phyloP scores from a whole-genome alignment of 2,113 vertebrate species.

The Zeus faber region DNA sequence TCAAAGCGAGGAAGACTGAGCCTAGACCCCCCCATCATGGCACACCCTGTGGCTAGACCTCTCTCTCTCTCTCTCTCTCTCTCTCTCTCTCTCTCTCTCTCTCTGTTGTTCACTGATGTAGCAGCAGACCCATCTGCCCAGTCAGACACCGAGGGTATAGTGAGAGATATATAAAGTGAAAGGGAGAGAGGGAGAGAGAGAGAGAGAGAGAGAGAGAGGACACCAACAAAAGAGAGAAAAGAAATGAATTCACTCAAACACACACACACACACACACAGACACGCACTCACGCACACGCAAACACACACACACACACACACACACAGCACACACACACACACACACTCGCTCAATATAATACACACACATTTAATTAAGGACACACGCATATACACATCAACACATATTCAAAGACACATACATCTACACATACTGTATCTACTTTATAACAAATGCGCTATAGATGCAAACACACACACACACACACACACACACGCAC shows the following conservation, averaged over 20 bases:
- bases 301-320: too few relatives aligned
- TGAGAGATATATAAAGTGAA: neutral
- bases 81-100: slow-evolving; percentile 6
- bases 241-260: too few relatives aligned
- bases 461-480: too few relatives aligned
- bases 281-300: too few relatives aligned
- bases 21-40: neutral
- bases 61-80: slow-evolving; percentile 5
- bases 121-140: slow-evolving; percentile 62
- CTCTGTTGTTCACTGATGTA: slow-evolving; percentile 49
- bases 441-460: too few relatives aligned
- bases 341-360: neutral
- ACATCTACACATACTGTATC: too few relatives aligned
- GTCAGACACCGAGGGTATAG: slow-evolving; percentile 39
- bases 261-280: neutral
- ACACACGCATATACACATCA: slow-evolving; percentile 12
- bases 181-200: too few relatives aligned
- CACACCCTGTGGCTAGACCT: neutral
- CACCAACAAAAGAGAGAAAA: slow-evolving; percentile 2
- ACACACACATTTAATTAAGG: too few relatives aligned
- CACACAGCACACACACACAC: neutral
- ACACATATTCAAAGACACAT: slow-evolving; percentile 25
- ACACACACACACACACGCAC: neutral
- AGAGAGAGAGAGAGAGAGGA: slow-evolving; percentile 7
- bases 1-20: neutral